Percentiles rank a stretch among this genome's conserved stretches.
Evolutionary conservation across 2,888 invertebrate species (phyloP).

Genomic region (Dioctria linearis): DNA sequence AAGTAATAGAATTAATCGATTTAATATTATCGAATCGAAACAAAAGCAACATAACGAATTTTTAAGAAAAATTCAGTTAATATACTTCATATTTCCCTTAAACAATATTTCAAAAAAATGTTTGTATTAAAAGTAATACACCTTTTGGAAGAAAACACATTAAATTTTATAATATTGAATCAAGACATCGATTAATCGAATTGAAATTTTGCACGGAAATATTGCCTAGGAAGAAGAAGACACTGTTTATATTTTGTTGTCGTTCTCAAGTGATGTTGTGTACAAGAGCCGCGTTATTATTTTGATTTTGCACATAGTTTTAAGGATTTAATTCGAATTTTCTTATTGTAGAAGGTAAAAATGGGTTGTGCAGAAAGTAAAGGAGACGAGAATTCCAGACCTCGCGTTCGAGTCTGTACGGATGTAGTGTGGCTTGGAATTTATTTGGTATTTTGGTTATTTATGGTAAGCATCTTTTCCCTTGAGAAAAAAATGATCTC

Average conservation of each 20-base stretch:
- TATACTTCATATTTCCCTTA: too few relatives aligned
- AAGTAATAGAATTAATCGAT: too few relatives aligned
- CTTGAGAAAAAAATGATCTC: slow-evolving; percentile 34
- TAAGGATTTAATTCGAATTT: neutral
- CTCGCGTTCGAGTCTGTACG: slow-evolving; percentile 84
- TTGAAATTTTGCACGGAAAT: too few relatives aligned
- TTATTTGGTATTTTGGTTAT: slow-evolving; percentile 85
- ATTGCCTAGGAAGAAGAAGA: slow-evolving; percentile 15
- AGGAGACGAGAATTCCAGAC: slow-evolving; percentile 69
- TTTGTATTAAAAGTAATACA: too few relatives aligned
- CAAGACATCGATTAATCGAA: too few relatives aligned
- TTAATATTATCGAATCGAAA: too few relatives aligned
- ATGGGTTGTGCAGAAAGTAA: slow-evolving; percentile 82
- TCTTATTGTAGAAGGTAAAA: slow-evolving; percentile 53
- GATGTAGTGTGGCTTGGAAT: slow-evolving; percentile 86
- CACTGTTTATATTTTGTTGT: slow-evolving; percentile 34
- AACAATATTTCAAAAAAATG: too few relatives aligned
- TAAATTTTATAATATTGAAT: too few relatives aligned
- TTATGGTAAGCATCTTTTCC: slow-evolving; percentile 78
- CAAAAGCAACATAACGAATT: too few relatives aligned
- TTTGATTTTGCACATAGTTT: neutral
- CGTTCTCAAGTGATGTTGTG: neutral
- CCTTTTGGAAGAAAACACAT: too few relatives aligned
- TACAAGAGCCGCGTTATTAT: too few relatives aligned
- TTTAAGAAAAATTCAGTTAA: too few relatives aligned